Conservation (phyloP, 2,113 vertebrate genomes). For the Tetrax tetrax region DNA sequence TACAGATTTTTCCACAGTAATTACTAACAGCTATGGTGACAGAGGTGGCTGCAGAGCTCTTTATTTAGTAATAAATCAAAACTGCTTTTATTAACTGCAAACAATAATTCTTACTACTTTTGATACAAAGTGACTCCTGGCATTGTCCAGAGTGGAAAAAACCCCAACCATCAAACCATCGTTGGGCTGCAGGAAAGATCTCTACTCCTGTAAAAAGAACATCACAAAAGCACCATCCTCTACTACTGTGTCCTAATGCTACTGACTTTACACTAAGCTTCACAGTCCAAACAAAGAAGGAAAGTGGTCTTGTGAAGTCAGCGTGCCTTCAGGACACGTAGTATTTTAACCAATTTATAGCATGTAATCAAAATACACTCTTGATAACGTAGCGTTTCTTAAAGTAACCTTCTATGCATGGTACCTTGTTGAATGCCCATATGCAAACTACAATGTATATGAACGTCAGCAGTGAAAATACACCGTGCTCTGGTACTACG, state of each 20-base stretch:
- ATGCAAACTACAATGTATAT: background rate
- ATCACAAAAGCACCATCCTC: background rate
- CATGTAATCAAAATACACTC: fast-evolving
- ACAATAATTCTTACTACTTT: background rate
- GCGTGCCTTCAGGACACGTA: background rate
- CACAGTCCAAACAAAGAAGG: background rate
- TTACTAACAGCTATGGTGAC: background rate
- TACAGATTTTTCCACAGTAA: background rate
- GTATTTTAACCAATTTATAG: background rate
- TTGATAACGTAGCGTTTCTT: background rate
- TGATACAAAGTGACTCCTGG: background rate
- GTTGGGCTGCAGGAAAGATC: background rate
- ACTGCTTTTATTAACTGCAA: background rate
- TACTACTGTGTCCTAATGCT: background rate
- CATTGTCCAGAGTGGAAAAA: background rate
- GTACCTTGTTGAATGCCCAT: background rate
- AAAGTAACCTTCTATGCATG: background rate
- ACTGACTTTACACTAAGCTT: background rate
- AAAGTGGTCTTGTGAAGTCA: background rate
- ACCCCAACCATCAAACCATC: background rate
- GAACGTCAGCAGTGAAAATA: background rate
- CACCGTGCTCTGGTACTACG: too few relatives aligned
- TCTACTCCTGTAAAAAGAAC: background rate
- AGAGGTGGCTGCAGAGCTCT: background rate
- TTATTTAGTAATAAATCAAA: background rate